Evolutionary conservation across 1,140 invertebrate genomes (phyloP), one percentile per base, ranked within the genome.

Genomic region (Papilio polytes): DNA sequence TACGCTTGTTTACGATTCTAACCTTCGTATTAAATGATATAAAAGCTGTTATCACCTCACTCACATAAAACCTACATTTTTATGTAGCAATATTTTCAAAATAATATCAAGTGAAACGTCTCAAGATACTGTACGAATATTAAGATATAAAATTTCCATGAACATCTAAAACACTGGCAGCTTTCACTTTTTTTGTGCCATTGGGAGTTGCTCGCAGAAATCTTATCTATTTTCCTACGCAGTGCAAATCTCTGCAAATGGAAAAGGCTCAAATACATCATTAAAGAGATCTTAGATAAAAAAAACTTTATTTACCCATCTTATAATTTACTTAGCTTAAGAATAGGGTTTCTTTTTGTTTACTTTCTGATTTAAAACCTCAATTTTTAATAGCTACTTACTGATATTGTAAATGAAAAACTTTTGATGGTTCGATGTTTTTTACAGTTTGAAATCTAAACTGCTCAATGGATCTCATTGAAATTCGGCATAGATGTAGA

Each of bases 181-280:
- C 26, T 15, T 15, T 70, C 26, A 70, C 63, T 70, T 70, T 66
- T 46, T 70, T 36, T 31, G 26, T 20, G 22, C 63, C 63, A 31
- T n/a, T 70, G 63, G 63, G 63, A 70, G 26, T 70, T 70, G 22
- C 59, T 63, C 59, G 20, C 63, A 36, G 63, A 70, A 70, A 70
- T 70, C 63, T 70, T 70, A 70, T 70, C 63, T 70, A 70, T 70
- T 70, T 70, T 70, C 2, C 63, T 70, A 70, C 63, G 26, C 63
- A 36, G 26, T 15, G 63, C 63, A 70, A 70, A 70, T 70, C 63
- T 70, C 13, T 26, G 26, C 63, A 8, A 70, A 70, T 70, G 63
- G 63, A 70, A 66, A 70, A 70, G 63, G 63, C 26, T 70, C 26
- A 59, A 36, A 63, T 63, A 63, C 9, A 70, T 13, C 63, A 70